A percentile compares a stretch with the other conserved stretches of the same genome.
Conservation (phyloP, 2,797 vertebrate genomes). For the Pitangus sulphuratus region DNA sequence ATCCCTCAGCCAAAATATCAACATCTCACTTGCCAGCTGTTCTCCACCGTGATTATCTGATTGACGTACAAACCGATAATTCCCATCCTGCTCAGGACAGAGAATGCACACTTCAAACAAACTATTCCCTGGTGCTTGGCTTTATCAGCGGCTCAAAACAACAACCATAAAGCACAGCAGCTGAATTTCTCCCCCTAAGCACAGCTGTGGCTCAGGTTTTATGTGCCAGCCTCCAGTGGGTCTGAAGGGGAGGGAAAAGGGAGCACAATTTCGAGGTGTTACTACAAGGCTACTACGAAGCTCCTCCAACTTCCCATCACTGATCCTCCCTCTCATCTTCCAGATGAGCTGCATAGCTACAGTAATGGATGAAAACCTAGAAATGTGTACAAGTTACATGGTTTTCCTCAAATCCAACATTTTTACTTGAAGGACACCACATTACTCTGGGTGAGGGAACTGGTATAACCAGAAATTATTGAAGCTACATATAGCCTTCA, state of each 20-base stretch:
- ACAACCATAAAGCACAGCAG: not conserved
- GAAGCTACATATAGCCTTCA: not conserved
- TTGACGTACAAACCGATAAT: not conserved
- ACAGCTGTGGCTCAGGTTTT: not conserved
- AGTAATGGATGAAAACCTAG: not conserved
- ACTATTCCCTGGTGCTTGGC: not conserved
- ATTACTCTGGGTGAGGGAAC: not conserved
- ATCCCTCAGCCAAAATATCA: not conserved
- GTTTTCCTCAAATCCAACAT: not conserved
- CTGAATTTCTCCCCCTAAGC: not conserved
- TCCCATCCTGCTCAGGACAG: not conserved
- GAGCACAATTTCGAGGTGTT: not conserved
- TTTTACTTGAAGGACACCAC: not conserved
- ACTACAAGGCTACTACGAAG: not conserved
- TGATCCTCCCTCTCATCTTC: not conserved
- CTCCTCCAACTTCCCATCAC: not conserved
- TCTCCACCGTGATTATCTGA: not conserved
- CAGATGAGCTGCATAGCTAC: not conserved
- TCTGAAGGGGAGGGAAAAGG: not conserved
- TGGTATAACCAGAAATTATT: not conserved
- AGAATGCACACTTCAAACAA: not conserved
- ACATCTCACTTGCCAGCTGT: not conserved
- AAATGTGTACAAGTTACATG: not conserved
- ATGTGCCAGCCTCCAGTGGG: not conserved
- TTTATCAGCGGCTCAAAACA: slow-evolving; percentile 32